A percentile compares a stretch with the other conserved stretches of the same genome.
phyloP scores from a whole-genome alignment of 1,140 invertebrate genomes.

The Drosophila athabasca region DNA sequence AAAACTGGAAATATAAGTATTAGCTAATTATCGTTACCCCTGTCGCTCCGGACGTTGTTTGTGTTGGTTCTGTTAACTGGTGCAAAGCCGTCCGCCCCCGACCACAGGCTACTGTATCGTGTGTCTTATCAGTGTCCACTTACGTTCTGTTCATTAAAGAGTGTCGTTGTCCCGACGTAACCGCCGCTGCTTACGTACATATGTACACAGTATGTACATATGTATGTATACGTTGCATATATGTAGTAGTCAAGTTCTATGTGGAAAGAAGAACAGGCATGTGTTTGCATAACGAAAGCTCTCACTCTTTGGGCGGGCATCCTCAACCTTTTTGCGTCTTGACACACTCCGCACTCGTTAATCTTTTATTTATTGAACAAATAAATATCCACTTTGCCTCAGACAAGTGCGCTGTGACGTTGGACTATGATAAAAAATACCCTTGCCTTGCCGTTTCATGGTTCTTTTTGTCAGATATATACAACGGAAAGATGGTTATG shows the following conservation, averaged over 20 bases:
- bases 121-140: constrained; percentile 26
- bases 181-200: constrained; percentile 1
- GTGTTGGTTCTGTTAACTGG: background rate
- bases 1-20: constrained; percentile 43
- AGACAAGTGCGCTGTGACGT: constrained; percentile 5
- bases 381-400: constrained; percentile 49
- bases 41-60: constrained; percentile 19
- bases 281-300: constrained; percentile 38
- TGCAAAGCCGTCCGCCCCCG: background rate
- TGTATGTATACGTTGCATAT: no score
- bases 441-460: no score
- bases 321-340: constrained; percentile 21
- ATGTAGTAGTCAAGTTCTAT: no score
- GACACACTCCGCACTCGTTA: constrained; percentile 7
- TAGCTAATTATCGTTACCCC: constrained; percentile 52
- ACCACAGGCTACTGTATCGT: background rate
- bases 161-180: constrained; percentile 22
- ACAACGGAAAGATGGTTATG: no score
- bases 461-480: no score
- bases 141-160: background rate
- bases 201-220: background rate
- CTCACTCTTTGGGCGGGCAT: constrained; percentile 9
- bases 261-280: constrained; percentile 22
- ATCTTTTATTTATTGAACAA: constrained; percentile 52
- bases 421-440: constrained; percentile 16